These are phyloP conservation scores for Eurystomus gularis DNA, from an alignment of 2,113 vertebrate species.

Conservation along the genomic window DNA sequence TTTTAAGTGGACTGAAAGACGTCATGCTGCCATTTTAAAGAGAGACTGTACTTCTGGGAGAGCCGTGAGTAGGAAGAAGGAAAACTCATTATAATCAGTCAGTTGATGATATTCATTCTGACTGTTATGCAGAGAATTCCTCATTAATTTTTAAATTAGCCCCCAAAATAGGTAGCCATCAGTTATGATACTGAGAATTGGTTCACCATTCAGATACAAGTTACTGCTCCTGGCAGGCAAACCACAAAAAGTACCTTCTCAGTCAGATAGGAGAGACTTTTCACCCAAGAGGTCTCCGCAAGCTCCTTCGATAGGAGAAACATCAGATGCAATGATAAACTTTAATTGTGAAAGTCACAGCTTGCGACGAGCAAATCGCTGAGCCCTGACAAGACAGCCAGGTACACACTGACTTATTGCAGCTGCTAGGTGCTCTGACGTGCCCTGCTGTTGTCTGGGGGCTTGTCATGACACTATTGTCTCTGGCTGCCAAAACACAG, in stretches of 20 bases:
- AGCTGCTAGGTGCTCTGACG: not conserved
- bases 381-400: not conserved
- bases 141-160: slow-evolving; percentile 5
- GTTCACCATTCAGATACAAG: not conserved
- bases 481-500: not conserved
- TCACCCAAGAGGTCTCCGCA: not conserved
- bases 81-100: not conserved
- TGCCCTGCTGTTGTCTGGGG: not conserved
- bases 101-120: not conserved
- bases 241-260: not conserved
- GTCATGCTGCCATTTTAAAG: not conserved
- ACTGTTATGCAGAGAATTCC: not conserved
- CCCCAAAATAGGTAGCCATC: not conserved
- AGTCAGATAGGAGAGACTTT: not conserved
- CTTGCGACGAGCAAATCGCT: not conserved
- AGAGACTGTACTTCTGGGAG: not conserved
- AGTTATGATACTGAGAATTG: not conserved
- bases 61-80: not conserved
- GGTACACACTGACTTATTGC: not conserved
- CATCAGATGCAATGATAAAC: not conserved
- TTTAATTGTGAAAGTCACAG: not conserved
- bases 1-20: not conserved
- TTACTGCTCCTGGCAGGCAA: not conserved
- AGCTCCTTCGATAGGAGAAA: not conserved
- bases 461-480: not conserved